phyloP scores from a whole-genome alignment of 2,888 invertebrate genomes.

The Drosophila rellima region DNA sequence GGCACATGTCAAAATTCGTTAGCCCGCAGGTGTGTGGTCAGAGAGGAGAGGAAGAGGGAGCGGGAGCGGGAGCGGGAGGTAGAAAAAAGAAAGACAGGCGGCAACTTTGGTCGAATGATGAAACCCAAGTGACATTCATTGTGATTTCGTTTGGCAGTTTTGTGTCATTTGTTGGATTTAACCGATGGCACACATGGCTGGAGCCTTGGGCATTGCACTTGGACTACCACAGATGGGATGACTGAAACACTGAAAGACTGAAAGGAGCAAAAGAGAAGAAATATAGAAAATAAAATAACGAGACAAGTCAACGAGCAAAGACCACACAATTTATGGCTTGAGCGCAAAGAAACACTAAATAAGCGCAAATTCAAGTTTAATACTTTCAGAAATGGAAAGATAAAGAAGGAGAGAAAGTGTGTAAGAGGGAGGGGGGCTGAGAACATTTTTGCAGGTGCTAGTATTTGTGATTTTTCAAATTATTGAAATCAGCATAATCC shows the following conservation, averaged over 20 bases:
- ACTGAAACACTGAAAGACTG: slow-evolving; percentile 12
- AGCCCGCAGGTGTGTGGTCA: slow-evolving; percentile 49
- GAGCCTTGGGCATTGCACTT: slow-evolving; percentile 36
- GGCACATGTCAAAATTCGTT: slow-evolving; percentile 84
- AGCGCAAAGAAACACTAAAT: slow-evolving; percentile 70
- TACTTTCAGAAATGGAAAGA: slow-evolving; percentile 7
- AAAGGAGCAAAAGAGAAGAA: not conserved
- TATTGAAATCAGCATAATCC: slow-evolving; percentile 27
- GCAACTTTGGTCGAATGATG: slow-evolving; percentile 69
- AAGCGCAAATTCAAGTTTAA: slow-evolving; percentile 61
- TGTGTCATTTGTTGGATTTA: slow-evolving; percentile 80
- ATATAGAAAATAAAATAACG: slow-evolving; percentile 22
- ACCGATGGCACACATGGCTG: slow-evolving; percentile 60
- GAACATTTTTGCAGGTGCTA: slow-evolving; percentile 6
- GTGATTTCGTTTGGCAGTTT: slow-evolving; percentile 83
- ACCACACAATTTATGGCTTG: slow-evolving; percentile 78
- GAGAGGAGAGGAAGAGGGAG: slow-evolving; percentile 14
- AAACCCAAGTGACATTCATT: slow-evolving; percentile 79
- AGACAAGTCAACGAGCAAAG: slow-evolving; percentile 43
- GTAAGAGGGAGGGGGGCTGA: not conserved
- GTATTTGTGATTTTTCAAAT: slow-evolving; percentile 27
- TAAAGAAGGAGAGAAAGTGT: not conserved
- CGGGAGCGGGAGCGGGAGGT: not conserved
- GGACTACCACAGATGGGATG: slow-evolving; percentile 37
- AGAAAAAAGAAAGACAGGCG: slow-evolving; percentile 11